Percentiles rank a stretch among this genome's conserved stretches.
Evolutionary conservation across 2,113 vertebrate genomes (phyloP).

Genomic region (Tichodroma muraria): DNA sequence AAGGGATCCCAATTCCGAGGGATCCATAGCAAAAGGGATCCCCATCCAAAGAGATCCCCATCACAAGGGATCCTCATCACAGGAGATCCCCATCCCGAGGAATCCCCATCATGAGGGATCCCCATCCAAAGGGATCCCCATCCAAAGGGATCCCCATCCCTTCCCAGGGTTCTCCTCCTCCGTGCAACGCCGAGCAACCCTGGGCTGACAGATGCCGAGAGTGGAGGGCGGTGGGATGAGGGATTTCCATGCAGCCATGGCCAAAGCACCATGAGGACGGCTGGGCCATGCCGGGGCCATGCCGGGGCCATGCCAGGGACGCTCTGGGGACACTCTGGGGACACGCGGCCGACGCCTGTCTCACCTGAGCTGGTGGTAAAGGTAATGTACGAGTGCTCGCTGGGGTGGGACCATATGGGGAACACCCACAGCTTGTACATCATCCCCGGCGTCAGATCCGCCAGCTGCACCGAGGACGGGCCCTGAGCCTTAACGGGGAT

Average conservation of each 20-base stretch:
- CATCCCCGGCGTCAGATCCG: slow-evolving; percentile 87
- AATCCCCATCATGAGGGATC: background rate
- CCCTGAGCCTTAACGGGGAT: slow-evolving; percentile 80
- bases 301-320: background rate
- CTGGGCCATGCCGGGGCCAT: background rate
- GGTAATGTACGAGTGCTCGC: slow-evolving; percentile 85
- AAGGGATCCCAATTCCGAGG: background rate
- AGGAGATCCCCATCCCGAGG: background rate
- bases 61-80: background rate
- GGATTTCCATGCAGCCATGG: slow-evolving; percentile 22
- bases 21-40: accelerated
- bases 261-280: background rate
- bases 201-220: background rate
- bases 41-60: background rate
- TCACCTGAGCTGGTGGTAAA: slow-evolving; percentile 99
- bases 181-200: accelerated
- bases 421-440: slow-evolving; percentile 93
- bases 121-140: too few relatives aligned
- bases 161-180: background rate
- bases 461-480: slow-evolving; percentile 80
- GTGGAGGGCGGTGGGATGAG: background rate
- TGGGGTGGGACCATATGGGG: slow-evolving; percentile 83
- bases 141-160: background rate
- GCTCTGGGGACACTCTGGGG: background rate
- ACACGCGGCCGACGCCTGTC: slow-evolving; percentile 59